These are phyloP conservation scores for Tadarida brasiliensis DNA, from an alignment of 2,797 vertebrate genomes.

Conservation along the genomic window DNA sequence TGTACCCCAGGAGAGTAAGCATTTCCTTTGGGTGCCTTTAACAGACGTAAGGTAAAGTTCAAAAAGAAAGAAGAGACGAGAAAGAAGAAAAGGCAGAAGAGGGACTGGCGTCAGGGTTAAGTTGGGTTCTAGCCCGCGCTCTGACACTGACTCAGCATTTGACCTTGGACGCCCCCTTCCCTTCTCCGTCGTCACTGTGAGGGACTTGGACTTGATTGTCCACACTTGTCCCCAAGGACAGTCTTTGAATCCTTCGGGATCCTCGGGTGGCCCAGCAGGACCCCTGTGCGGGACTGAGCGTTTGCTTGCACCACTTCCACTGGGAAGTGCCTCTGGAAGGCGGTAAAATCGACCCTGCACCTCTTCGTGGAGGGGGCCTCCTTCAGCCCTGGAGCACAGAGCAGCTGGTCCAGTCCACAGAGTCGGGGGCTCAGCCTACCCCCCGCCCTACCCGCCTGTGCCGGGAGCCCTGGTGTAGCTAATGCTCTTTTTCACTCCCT, in stretches of 20 bases:
- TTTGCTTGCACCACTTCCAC: too few relatives aligned
- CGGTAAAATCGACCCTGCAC: background rate
- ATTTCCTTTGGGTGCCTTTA: background rate
- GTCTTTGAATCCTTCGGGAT: background rate
- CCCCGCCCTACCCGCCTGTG: rapidly evolving
- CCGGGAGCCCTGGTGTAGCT: background rate
- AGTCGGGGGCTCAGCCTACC: background rate
- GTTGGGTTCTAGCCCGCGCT: background rate
- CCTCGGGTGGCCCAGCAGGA: background rate
- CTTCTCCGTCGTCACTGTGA: background rate
- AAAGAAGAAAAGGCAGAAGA: too few relatives aligned
- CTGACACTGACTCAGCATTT: background rate
- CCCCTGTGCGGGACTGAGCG: rapidly evolving
- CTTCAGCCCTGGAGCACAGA: background rate
- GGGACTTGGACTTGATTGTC: background rate
- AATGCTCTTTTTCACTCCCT: rapidly evolving
- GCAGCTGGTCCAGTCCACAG: rapidly evolving
- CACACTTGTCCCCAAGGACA: background rate
- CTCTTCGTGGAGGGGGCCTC: background rate
- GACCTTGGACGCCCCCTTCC: background rate
- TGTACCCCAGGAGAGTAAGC: background rate
- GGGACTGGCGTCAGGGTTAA: background rate
- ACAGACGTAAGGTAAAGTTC: background rate
- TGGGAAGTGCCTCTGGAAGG: background rate
- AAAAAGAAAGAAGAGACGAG: too few relatives aligned